phyloP scores from a whole-genome alignment of 2,113 vertebrate genomes.

The Rattus rattus region DNA sequence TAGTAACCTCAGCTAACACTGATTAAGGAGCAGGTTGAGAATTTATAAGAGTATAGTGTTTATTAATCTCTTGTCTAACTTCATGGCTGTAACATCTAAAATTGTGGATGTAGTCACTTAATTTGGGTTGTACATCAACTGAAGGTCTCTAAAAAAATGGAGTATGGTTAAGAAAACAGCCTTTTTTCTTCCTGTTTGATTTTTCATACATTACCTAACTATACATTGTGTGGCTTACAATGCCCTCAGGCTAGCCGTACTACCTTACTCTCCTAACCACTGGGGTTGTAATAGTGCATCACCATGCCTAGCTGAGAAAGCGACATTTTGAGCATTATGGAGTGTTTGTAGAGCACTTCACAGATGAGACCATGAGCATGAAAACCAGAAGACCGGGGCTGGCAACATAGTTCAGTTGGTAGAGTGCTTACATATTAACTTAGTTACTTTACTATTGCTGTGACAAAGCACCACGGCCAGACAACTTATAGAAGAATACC shows the following conservation, averaged over 20 bases:
- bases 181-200: neutral
- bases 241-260: neutral
- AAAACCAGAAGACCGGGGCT: neutral
- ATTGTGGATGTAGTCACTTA: neutral
- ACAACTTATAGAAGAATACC: neutral
- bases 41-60: conserved; percentile 15
- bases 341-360: neutral
- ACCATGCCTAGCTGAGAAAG: neutral
- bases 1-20: neutral
- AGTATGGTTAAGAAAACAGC: neutral
- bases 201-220: neutral
- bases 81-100: neutral
- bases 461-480: neutral
- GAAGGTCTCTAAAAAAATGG: neutral
- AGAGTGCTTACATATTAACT: neutral
- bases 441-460: neutral
- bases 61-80: neutral
- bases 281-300: neutral
- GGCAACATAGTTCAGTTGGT: neutral
- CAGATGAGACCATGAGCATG: neutral
- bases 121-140: neutral
- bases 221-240: neutral
- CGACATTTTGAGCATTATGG: neutral
- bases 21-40: neutral
- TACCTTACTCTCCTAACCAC: neutral